Evolutionary conservation across 1,140 invertebrate species (phyloP), one percentile per base, ranked within the genome.

Genomic region (Latrodectus geometricus): DNA sequence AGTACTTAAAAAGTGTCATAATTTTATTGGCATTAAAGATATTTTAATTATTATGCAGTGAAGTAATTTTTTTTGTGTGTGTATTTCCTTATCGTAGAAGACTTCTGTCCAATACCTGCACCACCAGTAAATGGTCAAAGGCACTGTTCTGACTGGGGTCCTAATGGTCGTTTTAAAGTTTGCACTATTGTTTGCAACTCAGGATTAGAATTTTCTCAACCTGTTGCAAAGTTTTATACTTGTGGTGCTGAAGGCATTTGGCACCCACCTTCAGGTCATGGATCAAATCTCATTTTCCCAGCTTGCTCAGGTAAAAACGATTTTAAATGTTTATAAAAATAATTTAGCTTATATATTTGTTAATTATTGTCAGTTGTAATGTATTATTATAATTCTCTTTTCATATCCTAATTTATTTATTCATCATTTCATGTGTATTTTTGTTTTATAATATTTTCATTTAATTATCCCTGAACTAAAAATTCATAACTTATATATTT

Each of bases 211-310:
- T 99, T 99, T 92, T 97, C 97, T 0, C 95, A 97, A 90, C 93
- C 94, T 72, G 95, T 98, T 54, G 96, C 97, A 0, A 95, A 96
- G 88, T 99, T 98, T 92, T 99, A 98, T 90, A 97, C 97, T 9
- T 99, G 97, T 90, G 97, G 97, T 17, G 96, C 96, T 80, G 97
- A 99, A 94, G 97, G 97, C 61, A 97, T 97, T 91, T 99, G 97
- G 97, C 93, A 96, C 88, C 97, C 97, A 35, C 97, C 95, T 4
- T 93, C 91, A 35, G 93, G 96, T 90, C 95, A 96, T 12, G 93
- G 92, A 50, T 92, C 95, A 88, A 95, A 96, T 15, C 91, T 97
- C 86, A 92, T 97, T 4, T 98, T 97, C 90, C 97, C 97, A 61
- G 96, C 96, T 89, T 98, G 97, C 90, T 96, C 96, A 89, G 93